A percentile compares a stretch with the other conserved stretches of the same genome.
These are phyloP conservation scores for Enteromius anoplus DNA, from an alignment of 2,797 vertebrate genomes.

Conservation along the genomic window DNA sequence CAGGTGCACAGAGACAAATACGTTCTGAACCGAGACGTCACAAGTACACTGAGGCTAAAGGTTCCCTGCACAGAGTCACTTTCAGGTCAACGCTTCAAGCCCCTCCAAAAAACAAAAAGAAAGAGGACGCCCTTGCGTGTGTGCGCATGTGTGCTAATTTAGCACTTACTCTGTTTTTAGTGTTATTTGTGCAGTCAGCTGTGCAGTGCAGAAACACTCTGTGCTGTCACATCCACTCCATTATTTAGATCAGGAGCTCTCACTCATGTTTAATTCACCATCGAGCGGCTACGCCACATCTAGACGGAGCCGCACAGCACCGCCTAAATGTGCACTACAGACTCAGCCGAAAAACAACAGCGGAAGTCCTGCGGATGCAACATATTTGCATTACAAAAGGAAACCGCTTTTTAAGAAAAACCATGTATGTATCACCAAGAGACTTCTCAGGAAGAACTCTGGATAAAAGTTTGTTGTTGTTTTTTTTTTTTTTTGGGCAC, in stretches of 20 bases:
- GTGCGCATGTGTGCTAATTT: constrained; percentile 56
- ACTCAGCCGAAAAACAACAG: constrained; percentile 44
- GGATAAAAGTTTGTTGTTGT: not conserved
- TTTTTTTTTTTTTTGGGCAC: not conserved
- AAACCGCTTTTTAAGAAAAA: constrained; percentile 3
- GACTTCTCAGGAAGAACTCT: not conserved
- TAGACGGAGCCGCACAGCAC: constrained; percentile 52
- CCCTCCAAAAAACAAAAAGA: constrained; percentile 14
- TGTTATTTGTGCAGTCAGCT: constrained; percentile 62
- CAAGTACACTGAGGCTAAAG: constrained; percentile 1
- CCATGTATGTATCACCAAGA: not conserved
- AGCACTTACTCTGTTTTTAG: constrained; percentile 56
- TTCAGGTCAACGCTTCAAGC: constrained; percentile 30
- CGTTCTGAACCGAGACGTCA: not conserved
- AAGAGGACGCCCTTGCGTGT: not conserved
- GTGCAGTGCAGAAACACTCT: constrained; percentile 60
- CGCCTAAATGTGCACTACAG: constrained; percentile 44
- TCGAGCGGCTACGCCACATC: constrained; percentile 55
- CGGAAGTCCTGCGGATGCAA: not conserved
- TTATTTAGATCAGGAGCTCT: constrained; percentile 71
- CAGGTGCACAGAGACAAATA: constrained; percentile 18
- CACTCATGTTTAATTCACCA: constrained; percentile 73
- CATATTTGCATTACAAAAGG: not conserved
- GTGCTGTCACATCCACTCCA: constrained; percentile 70
- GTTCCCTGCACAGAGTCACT: not conserved